phyloP scores from a whole-genome alignment of 2,888 invertebrate species.

The Eledona agricola region DNA sequence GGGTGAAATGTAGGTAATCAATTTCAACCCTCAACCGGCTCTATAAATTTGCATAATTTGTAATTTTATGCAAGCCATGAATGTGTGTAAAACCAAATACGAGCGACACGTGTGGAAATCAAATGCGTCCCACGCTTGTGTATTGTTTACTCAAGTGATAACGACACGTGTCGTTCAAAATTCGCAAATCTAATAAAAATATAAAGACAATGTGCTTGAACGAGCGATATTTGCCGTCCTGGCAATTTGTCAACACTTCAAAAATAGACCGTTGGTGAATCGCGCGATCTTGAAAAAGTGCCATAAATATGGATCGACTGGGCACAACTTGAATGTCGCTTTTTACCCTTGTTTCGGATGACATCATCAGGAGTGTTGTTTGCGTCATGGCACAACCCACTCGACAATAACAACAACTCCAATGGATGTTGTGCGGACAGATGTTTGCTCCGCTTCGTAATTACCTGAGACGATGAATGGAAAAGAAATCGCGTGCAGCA shows the following conservation, averaged over 20 bases:
- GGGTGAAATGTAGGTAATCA: no score
- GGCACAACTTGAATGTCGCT: no score
- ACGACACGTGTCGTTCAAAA: conserved; percentile 6
- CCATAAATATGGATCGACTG: conserved; percentile 13
- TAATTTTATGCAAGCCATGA: conserved; percentile 18
- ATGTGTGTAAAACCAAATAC: conserved; percentile 10
- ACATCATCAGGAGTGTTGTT: no score
- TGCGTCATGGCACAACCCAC: no score
- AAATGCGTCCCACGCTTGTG: background rate
- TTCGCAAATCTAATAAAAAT: no score
- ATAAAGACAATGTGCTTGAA: no score
- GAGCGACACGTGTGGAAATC: conserved; percentile 8
- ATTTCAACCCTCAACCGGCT: no score
- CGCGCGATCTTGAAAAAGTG: conserved; percentile 25
- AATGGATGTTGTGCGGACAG: background rate
- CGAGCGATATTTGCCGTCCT: conserved; percentile 7
- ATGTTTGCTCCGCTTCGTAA: background rate
- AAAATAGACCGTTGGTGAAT: conserved; percentile 15
- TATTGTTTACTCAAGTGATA: conserved; percentile 11
- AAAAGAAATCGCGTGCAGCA: no score
- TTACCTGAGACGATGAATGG: no score
- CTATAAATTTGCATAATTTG: no score
- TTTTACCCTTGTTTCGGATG: no score
- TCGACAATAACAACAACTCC: no score
- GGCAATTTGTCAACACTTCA: conserved; percentile 19